phyloP scores from a whole-genome alignment of 2,113 vertebrate genomes.

The Mormyrus iriodes region DNA sequence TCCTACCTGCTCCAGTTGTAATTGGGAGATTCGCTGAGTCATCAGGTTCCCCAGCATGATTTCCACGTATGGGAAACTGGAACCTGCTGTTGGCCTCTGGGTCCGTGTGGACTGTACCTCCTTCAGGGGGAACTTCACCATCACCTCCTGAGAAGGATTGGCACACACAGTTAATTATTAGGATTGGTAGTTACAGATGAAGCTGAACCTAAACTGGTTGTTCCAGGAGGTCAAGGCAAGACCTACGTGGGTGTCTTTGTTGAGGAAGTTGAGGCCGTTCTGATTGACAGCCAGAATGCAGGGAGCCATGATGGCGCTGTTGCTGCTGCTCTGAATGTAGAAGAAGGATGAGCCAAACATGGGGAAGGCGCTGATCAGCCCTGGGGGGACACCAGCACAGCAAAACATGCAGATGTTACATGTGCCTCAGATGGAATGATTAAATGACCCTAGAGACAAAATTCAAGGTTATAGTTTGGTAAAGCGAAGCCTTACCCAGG shows the following conservation, averaged over 20 bases:
- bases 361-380: slow-evolving; percentile 83
- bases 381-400: slow-evolving; percentile 47
- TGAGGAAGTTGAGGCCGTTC: slow-evolving; percentile 88
- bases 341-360: slow-evolving; percentile 97
- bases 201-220: neutral
- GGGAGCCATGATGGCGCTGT: slow-evolving; percentile 67
- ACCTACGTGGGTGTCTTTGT: slow-evolving; percentile 87
- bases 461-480: neutral
- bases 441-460: neutral
- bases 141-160: slow-evolving; percentile 64
- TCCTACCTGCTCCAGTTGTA: slow-evolving; percentile 87
- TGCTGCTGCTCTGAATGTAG: slow-evolving; percentile 91
- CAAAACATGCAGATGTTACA: neutral
- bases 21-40: slow-evolving; percentile 77
- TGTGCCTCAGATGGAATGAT: neutral
- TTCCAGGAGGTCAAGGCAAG: neutral
- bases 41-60: slow-evolving; percentile 78
- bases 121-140: slow-evolving; percentile 77
- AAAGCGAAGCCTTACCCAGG: slow-evolving; percentile 62
- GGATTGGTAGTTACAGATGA: neutral
- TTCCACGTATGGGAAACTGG: slow-evolving; percentile 89
- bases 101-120: slow-evolving; percentile 89
- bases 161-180: neutral
- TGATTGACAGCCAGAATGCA: slow-evolving; percentile 90
- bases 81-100: slow-evolving; percentile 75